phyloP scores from a whole-genome alignment of 1,140 invertebrate genomes.

The Sinonovacula constricta region DNA sequence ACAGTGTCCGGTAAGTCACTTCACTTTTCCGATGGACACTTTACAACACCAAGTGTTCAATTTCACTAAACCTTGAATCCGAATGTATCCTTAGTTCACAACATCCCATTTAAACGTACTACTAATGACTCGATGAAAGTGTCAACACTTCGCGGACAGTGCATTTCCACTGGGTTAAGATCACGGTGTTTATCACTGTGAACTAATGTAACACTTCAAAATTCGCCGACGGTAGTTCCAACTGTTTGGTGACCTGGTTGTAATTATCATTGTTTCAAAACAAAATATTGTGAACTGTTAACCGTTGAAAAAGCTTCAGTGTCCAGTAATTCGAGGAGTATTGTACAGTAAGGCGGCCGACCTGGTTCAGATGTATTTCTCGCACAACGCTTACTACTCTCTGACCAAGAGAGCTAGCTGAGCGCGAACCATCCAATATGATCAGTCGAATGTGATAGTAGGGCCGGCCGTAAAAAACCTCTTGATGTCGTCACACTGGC shows the following conservation, averaged over 20 bases:
- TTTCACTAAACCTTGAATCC: no score
- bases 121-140: no score
- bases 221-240: neutral
- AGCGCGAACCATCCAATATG: constrained; percentile 49
- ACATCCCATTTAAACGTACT: no score
- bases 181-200: neutral
- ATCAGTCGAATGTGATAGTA: constrained; percentile 51
- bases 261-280: constrained; percentile 21
- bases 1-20: no score
- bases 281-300: neutral
- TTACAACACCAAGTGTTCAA: no score
- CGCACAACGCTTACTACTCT: constrained; percentile 40
- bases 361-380: constrained; percentile 51
- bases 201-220: neutral
- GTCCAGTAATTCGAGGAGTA: neutral
- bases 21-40: no score
- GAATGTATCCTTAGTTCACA: no score
- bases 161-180: neutral
- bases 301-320: neutral
- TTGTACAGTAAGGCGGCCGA: constrained; percentile 31
- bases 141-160: no score
- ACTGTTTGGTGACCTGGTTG: constrained; percentile 48
- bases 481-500: constrained; percentile 41
- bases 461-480: constrained; percentile 44
- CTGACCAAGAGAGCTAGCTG: constrained; percentile 51